These are phyloP conservation scores for Mobula hypostoma DNA, from an alignment of 2,113 vertebrate species.

Conservation along the genomic window DNA sequence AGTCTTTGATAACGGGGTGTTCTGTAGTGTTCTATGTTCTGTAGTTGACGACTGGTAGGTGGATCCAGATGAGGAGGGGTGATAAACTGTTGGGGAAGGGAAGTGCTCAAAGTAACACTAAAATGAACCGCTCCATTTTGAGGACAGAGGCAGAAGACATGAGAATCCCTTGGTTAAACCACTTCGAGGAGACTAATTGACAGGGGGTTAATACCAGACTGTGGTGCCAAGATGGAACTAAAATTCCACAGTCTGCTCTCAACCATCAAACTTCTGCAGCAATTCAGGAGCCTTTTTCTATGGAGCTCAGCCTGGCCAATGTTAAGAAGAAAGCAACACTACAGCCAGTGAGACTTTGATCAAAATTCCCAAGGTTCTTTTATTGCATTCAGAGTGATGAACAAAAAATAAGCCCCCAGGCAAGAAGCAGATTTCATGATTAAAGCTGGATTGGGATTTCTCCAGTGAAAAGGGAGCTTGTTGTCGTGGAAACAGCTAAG, in stretches of 20 bases:
- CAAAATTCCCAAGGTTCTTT: background rate
- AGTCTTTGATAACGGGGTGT: too few relatives aligned
- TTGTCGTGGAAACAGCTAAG: background rate
- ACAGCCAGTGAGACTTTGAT: background rate
- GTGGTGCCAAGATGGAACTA: background rate
- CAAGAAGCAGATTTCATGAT: too few relatives aligned
- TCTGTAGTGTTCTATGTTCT: too few relatives aligned
- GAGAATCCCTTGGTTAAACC: background rate
- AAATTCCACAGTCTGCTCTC: too few relatives aligned
- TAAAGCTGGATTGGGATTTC: background rate
- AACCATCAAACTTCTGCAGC: too few relatives aligned
- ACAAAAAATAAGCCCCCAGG: background rate
- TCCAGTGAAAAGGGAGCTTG: background rate
- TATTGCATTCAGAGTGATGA: background rate
- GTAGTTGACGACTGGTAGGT: too few relatives aligned
- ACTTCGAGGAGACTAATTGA: background rate
- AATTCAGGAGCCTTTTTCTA: too few relatives aligned
- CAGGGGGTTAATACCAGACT: background rate
- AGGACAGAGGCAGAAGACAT: background rate
- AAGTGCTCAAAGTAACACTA: background rate
- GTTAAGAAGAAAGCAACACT: too few relatives aligned
- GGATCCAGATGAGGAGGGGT: too few relatives aligned
- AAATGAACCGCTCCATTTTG: background rate
- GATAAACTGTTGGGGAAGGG: too few relatives aligned
- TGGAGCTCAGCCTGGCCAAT: too few relatives aligned